Conservation (phyloP, 2,113 vertebrate species). For the Empidonax traillii region DNA sequence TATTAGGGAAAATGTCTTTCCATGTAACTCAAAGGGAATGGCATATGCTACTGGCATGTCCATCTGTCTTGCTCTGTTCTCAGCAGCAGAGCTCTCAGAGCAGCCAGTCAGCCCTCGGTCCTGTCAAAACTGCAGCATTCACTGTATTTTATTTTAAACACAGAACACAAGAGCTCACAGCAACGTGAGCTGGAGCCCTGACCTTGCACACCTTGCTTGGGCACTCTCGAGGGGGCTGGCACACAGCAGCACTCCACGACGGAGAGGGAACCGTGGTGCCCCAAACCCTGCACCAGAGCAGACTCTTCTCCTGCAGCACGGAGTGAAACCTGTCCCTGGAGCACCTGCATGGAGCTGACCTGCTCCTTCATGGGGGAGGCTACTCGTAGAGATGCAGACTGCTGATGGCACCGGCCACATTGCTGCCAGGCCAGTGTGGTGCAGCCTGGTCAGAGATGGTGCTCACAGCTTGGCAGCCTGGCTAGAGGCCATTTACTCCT, state of each 20-base stretch:
- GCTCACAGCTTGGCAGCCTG: neutral
- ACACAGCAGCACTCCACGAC: rapidly evolving
- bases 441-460: neutral
- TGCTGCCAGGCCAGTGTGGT: neutral
- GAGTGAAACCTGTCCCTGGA: neutral
- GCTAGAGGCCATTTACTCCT: neutral
- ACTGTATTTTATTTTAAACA: neutral
- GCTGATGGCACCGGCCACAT: rapidly evolving
- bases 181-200: neutral
- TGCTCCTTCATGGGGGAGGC: rapidly evolving
- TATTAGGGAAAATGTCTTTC: neutral
- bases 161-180: neutral
- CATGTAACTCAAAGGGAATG: neutral
- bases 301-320: rapidly evolving
- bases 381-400: rapidly evolving
- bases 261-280: rapidly evolving
- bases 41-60: neutral
- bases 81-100: neutral
- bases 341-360: neutral
- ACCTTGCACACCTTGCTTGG: rapidly evolving
- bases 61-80: neutral
- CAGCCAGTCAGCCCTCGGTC: neutral
- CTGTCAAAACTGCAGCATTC: neutral
- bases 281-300: neutral
- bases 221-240: neutral